Conservation (phyloP, 2,888 invertebrate species). For the Cotesia congregata region DNA sequence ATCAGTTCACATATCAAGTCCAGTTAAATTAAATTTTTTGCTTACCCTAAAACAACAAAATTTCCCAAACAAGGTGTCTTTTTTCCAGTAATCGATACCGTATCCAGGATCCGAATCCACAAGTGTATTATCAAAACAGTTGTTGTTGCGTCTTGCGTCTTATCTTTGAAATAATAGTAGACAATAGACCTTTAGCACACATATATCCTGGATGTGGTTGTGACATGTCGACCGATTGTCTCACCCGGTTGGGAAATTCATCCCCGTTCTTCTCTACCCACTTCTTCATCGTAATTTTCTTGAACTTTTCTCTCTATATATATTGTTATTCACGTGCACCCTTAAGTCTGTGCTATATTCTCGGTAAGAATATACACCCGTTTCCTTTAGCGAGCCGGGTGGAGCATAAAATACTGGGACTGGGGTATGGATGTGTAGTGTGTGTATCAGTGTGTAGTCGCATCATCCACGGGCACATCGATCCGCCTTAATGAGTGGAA, state of each 20-base stretch:
- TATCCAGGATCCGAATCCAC: too few relatives aligned
- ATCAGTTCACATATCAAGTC: too few relatives aligned
- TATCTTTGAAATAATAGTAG: too few relatives aligned
- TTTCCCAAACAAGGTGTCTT: too few relatives aligned
- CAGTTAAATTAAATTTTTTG: too few relatives aligned
- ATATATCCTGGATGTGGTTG: conserved; percentile 3
- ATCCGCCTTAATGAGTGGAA: conserved; percentile 71
- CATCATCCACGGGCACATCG: conserved; percentile 67
- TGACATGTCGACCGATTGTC: conserved; percentile 37
- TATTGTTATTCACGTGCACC: conserved; percentile 1
- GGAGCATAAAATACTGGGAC: background rate
- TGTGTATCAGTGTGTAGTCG: conserved; percentile 33
- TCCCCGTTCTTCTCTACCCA: background rate
- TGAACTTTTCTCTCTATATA: conserved; percentile 13
- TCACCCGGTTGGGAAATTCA: conserved; percentile 7
- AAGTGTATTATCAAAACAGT: too few relatives aligned
- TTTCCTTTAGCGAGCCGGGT: conserved; percentile 46
- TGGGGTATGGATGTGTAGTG: background rate
- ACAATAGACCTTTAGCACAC: too few relatives aligned
- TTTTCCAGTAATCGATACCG: too few relatives aligned
- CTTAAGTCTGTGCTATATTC: conserved; percentile 1
- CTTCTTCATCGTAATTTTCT: conserved; percentile 7
- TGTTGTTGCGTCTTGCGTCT: too few relatives aligned
- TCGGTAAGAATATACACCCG: conserved; percentile 27
- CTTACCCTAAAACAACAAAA: too few relatives aligned